Base-by-base conservation (phyloP, 2,888 invertebrate species). In the Eupithecia tripunctaria region DNA sequence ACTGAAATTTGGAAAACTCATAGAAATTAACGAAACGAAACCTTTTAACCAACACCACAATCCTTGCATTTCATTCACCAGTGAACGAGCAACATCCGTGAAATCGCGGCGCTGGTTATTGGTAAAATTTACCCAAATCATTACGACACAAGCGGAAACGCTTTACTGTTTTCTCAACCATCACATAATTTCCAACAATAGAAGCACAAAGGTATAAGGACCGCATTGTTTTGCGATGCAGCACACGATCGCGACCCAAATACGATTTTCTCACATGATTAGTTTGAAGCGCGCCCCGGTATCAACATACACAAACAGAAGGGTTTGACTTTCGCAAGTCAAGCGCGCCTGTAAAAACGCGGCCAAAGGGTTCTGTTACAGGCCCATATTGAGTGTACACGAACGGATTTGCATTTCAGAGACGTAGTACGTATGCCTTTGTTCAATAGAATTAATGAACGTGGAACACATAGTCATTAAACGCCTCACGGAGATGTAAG, bases 351-450 rank as follows among this genome's bases (percentile, higher is more conserved):
- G 83, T 82, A 89, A 92, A 91, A 91, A 90, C 86, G 88, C 85
- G 85, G 84, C 81, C 84, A 86, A 88, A 87, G 88, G 87, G 86
- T 84, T 86, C 83, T 80, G 78, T 82, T 84, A 88, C 89, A 87
- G 82, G 86, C 86, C 82, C 85, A 92, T 93, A 94, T 94, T 92
- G 93, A 86, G 83, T 89, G 89, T 90, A 88, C 89, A 85, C 86
- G 85, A 85, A 87, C 84, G 86, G 89, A 94, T 94, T 94, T 91
- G 92, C 94, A 94, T 94, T 87, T 91, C 91, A 94, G 85, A 92
- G 92, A 89, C 88, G 84, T 84, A 90, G 85, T 87, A 89, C 90
- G 89, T 90, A 91, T 89, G 86, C 86, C 84, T 83, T 81, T 84
- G 83, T 85, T 83, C 85, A 84, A 86, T 82, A 82, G 87, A 86